Percentiles rank a stretch among this genome's conserved stretches.
These are phyloP conservation scores for Achatina immaculata DNA, from an alignment of 1,140 invertebrate genomes.

Conservation along the genomic window DNA sequence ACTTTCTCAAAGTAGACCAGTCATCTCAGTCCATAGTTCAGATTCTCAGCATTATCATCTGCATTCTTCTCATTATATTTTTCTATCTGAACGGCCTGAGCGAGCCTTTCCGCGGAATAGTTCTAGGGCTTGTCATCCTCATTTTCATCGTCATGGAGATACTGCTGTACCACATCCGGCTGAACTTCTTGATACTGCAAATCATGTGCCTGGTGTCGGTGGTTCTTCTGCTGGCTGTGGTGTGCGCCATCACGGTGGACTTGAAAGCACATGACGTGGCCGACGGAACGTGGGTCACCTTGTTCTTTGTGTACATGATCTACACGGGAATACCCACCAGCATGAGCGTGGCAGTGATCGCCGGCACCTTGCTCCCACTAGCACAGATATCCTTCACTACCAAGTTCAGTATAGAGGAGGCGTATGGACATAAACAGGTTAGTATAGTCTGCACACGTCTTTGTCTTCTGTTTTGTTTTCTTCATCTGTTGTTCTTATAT, in stretches of 20 bases:
- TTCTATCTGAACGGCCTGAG: constrained; percentile 1
- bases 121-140: constrained; percentile 15
- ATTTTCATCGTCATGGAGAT: constrained; percentile 13
- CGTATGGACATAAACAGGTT: not conserved
- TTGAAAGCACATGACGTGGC: not conserved
- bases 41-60: constrained; percentile 16
- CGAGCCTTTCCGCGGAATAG: not conserved
- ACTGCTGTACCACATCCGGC: not conserved
- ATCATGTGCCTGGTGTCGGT: constrained; percentile 1
- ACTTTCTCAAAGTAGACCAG: constrained; percentile 37
- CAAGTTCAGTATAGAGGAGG: constrained; percentile 1
- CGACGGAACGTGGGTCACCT: constrained; percentile 26
- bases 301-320: constrained; percentile 36
- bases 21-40: constrained; percentile 20
- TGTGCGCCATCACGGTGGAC: constrained; percentile 27
- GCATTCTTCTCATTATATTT: constrained; percentile 19
- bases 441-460: too few species aligned
- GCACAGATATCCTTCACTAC: not conserved
- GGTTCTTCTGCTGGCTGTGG: constrained; percentile 12
- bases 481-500: not conserved
- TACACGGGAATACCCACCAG: constrained; percentile 28
- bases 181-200: constrained; percentile 2
- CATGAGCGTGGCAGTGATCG: not conserved
- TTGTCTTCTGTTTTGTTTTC: not conserved
- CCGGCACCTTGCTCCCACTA: constrained; percentile 4